Base-by-base conservation (phyloP, 2,113 vertebrate species). In the Manacus vitellinus region DNA sequence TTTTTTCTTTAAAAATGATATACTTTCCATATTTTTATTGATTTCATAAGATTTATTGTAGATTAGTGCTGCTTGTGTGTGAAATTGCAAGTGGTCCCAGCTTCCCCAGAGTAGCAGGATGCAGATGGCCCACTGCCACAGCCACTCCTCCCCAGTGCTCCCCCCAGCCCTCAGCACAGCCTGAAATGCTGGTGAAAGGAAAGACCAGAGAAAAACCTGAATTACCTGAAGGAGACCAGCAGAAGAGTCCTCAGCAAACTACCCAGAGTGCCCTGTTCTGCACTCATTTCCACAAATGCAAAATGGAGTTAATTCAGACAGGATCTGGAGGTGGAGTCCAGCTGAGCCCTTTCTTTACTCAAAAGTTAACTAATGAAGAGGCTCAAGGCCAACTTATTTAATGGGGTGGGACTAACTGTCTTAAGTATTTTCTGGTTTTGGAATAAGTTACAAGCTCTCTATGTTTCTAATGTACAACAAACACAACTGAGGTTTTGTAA, bases 1-100 rank as follows among this genome's bases (percentile, higher is more conserved):
- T 92, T 91, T 77, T 94, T 94, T 95, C 97, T 97, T 96, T 98
- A 96, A 98, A 98, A 98, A 98, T 98, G 13, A 98, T 98, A 98
- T 97, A 97, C 91, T 97, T 97, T 89, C 95, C 85, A 97, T 97
- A 97, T 98, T 98, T 98, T 96, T 98, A 98, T 98, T 98, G 98
- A 98, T 98, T 98, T 95, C 51, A 4, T 51, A 95, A 97, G 96
- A 98, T 98, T 97, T 97, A 97, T 96, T 83, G 43, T 96, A 97
- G 97, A 97, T 98, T 95, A 98, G 90, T n/a, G 47, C 72, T 96
- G 92, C 94, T 61, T 75, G 74, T 81, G 89, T 47, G 68, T 97
- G 96, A 97, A 90, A 95, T 74, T 88, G 71, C 94, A 92, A 96
- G 91, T 71, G 80, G 92, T 94, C 95, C 90, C 94, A 92, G 89